These are phyloP conservation scores for Drosophila insularis DNA, from an alignment of 1,140 invertebrate genomes.

Conservation along the genomic window DNA sequence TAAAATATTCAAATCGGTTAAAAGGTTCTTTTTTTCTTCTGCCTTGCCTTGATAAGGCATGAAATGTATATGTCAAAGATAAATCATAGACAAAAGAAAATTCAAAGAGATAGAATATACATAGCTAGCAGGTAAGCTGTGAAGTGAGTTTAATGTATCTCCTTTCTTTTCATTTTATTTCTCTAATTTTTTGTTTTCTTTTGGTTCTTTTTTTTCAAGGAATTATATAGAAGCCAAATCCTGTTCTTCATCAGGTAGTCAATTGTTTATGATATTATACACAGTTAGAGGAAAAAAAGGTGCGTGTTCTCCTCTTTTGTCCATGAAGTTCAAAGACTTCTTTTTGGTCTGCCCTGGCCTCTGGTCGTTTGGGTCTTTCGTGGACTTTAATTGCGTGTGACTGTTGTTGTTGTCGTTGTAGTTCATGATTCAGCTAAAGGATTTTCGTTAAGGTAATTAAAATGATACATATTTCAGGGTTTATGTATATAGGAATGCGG, in stretches of 20 bases:
- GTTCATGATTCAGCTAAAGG: constrained; percentile 52
- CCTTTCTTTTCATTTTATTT: constrained; percentile 26
- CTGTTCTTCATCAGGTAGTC: constrained; percentile 45
- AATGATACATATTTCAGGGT: constrained; percentile 62
- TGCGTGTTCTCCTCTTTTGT: constrained; percentile 25
- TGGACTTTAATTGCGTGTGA: constrained; percentile 65
- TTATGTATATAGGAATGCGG: constrained; percentile 14
- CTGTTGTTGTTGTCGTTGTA: not conserved
- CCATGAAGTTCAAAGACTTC: constrained; percentile 51
- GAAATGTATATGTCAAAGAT: constrained; percentile 66
- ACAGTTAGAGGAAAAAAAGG: constrained; percentile 15
- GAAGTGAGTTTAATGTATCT: constrained; percentile 15
- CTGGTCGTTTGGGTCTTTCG: constrained; percentile 17
- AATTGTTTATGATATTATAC: constrained; percentile 1
- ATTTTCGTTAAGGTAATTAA: constrained; percentile 61
- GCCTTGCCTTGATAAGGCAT: constrained; percentile 53
- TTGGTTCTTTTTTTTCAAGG: constrained; percentile 38
- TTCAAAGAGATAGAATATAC: constrained; percentile 25
- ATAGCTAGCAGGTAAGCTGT: constrained; percentile 3
- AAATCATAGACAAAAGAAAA: constrained; percentile 64
- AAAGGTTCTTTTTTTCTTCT: constrained; percentile 24
- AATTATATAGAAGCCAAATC: constrained; percentile 58
- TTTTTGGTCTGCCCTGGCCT: not conserved
- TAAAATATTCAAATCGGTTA: constrained; percentile 60
- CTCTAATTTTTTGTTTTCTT: not conserved